Base-by-base conservation (phyloP, 2,113 vertebrate genomes). In the Tricholaema leucomelas region DNA sequence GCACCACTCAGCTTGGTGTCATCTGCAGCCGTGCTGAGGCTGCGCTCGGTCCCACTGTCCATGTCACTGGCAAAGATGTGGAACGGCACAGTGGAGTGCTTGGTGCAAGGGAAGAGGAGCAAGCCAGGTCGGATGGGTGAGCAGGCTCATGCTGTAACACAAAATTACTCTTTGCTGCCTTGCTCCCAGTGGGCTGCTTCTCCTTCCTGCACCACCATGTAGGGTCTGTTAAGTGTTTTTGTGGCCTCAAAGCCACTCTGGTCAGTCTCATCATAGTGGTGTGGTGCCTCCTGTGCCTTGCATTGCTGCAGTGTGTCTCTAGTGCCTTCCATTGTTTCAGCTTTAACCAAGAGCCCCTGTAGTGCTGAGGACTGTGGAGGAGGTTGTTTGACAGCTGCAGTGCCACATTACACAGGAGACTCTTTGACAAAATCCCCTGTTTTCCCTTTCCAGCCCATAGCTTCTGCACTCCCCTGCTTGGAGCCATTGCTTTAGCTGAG, bases 31-130 rank as follows among this genome's bases (percentile, higher is more conserved):
- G 7, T 38, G 24, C 24, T 38, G 60, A 28, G 25, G 60, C 15
- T 63, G 36, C 36, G 7, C 60, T 63, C 7, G 5, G 20, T 30
- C 38, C 61, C 27, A 20, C 36, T 40, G 27, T 30, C 61, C 10
- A 18, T 40, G 38, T 40, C 27, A 6, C 25, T 17, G 61, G 19
- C 16, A 40, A 8, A 30, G 36, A 8, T 18, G 60, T 28, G 8
- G 10, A 2, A 5, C 2, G n/a, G 30, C 25, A 4, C 1, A 2
- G 4, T 3, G 8, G 24, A 20, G 48, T 3, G 16, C 35, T 23
- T 17, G 12, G 13, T 27, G 30, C 12, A 2, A 15, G 25, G 21
- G 7, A 4, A 23, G 10, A 30, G 15, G 16, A 42, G 56, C 23
- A 30, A 36, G 11, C 52, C 33, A 46, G 7, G 27, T 1, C 6